A percentile compares a stretch with the other conserved stretches of the same genome.
Conservation (phyloP, 2,797 vertebrate species). For the Phrynocephalus guinanensis region DNA sequence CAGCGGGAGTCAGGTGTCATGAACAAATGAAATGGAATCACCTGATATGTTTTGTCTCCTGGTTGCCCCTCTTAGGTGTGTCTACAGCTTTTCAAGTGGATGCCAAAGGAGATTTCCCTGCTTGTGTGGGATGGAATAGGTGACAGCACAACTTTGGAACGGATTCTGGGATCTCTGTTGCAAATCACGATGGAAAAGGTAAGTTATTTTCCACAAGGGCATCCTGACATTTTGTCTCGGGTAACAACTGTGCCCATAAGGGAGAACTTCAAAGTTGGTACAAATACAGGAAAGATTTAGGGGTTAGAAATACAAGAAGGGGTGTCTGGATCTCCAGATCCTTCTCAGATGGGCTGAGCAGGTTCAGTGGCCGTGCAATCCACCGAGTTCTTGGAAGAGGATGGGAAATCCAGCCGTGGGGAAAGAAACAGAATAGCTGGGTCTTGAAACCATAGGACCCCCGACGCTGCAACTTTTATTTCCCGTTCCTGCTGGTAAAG, state of each 20-base stretch:
- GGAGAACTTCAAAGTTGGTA: background rate
- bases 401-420: background rate
- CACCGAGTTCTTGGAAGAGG: background rate
- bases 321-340: background rate
- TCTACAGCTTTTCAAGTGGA: conserved; percentile 86
- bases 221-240: background rate
- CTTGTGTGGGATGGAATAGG: conserved; percentile 76
- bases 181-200: conserved; percentile 83
- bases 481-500: background rate
- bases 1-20: background rate
- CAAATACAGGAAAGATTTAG: background rate
- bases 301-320: background rate
- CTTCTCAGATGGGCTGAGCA: background rate
- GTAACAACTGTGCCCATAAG: too few relatives aligned
- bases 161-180: conserved; percentile 84
- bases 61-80: conserved; percentile 78
- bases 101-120: conserved; percentile 77
- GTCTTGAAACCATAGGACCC: too few relatives aligned
- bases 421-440: background rate
- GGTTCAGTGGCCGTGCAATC: background rate
- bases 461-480: background rate
- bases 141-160: conserved; percentile 66
- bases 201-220: background rate
- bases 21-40: too few relatives aligned
- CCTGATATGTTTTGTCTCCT: background rate